These are phyloP conservation scores for Octodon degus DNA, from an alignment of 2,113 vertebrate species.

Conservation along the genomic window DNA sequence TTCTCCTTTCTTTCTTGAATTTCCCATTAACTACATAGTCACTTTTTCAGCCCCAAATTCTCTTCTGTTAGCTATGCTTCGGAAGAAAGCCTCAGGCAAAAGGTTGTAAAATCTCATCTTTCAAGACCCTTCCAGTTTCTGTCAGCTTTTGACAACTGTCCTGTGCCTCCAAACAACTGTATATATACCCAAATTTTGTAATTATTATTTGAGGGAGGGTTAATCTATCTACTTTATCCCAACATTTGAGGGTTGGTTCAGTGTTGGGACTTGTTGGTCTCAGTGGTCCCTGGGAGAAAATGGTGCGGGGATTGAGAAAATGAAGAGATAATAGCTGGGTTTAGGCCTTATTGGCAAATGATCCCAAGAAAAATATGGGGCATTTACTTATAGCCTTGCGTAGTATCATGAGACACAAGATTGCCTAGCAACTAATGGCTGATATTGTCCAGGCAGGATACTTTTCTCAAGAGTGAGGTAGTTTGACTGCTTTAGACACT, in stretches of 20 bases:
- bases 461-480: no score
- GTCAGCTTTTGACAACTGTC: not conserved
- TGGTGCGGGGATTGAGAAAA: no score
- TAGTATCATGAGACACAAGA: no score
- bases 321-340: no score
- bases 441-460: no score
- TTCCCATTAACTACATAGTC: not conserved
- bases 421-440: no score
- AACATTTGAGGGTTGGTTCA: not conserved
- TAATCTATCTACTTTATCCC: not conserved
- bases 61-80: not conserved
- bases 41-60: not conserved
- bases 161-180: not conserved
- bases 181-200: not conserved
- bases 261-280: not conserved
- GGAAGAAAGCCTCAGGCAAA: not conserved
- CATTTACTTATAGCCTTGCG: no score
- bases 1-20: not conserved
- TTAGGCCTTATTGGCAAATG: no score
- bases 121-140: not conserved
- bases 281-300: no score
- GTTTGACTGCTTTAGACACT: no score
- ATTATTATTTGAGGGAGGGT: not conserved
- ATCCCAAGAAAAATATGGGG: no score
- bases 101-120: not conserved